A percentile compares a stretch with the other conserved stretches of the same genome.
Evolutionary conservation across 1,140 invertebrate species (phyloP).

Genomic region (Aphis gossypii): DNA sequence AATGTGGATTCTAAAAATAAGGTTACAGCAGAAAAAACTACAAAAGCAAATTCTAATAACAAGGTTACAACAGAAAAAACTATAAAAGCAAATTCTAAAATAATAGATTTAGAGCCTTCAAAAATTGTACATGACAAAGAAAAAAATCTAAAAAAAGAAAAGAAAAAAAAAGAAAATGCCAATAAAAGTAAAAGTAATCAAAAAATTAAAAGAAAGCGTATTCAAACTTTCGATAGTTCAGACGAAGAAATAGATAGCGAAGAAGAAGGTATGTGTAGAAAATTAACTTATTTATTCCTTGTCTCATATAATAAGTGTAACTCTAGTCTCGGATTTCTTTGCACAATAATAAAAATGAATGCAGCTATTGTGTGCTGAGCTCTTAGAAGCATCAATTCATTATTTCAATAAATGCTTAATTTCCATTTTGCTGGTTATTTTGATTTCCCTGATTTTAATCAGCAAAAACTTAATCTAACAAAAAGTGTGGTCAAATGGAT

Average conservation of each 20-base stretch:
- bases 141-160: not conserved
- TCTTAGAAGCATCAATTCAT: not conserved
- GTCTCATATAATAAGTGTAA: not conserved
- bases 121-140: not conserved
- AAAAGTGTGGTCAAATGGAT: no score
- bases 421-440: no score
- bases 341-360: not conserved
- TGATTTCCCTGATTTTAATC: no score
- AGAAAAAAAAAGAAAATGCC: slow-evolving; percentile 10
- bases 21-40: not conserved
- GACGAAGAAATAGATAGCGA: slow-evolving; percentile 49
- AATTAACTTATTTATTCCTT: not conserved
- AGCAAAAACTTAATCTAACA: no score
- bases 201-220: slow-evolving; percentile 47
- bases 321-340: not conserved
- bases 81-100: not conserved
- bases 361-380: no score
- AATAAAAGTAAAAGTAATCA: slow-evolving; percentile 6
- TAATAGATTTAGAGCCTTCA: not conserved
- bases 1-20: not conserved
- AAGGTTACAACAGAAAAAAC: not conserved
- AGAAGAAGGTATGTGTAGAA: slow-evolving; percentile 42
- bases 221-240: slow-evolving; percentile 53
- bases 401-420: no score
- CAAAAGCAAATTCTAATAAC: not conserved